Percentiles rank a stretch among this genome's conserved stretches.
Evolutionary conservation across 2,888 invertebrate species (phyloP).

Genomic region (Gerosis bhagava): DNA sequence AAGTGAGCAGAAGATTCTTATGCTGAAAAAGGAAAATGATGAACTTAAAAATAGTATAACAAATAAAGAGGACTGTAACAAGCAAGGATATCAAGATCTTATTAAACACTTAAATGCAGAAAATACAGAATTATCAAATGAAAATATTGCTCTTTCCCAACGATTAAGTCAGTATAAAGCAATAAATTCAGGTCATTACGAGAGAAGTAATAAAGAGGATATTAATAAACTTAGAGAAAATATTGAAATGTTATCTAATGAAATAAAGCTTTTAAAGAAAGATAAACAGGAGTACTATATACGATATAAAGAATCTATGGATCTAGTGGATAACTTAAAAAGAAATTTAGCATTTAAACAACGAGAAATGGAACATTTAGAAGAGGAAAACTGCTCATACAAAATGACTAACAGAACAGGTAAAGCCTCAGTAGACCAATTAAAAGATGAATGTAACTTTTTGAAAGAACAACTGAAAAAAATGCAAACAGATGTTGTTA

Average conservation of each 20-base stretch:
- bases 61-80: slow-evolving; percentile 48
- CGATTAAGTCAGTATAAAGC: slow-evolving; percentile 62
- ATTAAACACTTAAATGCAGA: slow-evolving; percentile 69
- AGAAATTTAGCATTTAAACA: slow-evolving; percentile 67
- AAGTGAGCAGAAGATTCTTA: slow-evolving; percentile 72
- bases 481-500: slow-evolving; percentile 72
- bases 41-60: slow-evolving; percentile 52
- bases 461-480: slow-evolving; percentile 71
- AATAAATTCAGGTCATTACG: slow-evolving; percentile 46
- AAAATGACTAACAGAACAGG: slow-evolving; percentile 70
- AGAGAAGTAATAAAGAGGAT: slow-evolving; percentile 53
- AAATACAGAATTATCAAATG: slow-evolving; percentile 69
- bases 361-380: slow-evolving; percentile 64
- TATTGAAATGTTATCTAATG: slow-evolving; percentile 54
- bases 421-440: slow-evolving; percentile 66
- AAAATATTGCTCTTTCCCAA: slow-evolving; percentile 66
- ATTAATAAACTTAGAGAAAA: slow-evolving; percentile 55
- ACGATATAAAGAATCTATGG: slow-evolving; percentile 61
- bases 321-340: slow-evolving; percentile 64
- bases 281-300: slow-evolving; percentile 69
- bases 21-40: slow-evolving; percentile 74
- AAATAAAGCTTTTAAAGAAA: slow-evolving; percentile 57
- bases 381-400: slow-evolving; percentile 72
- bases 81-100: slow-evolving; percentile 66
- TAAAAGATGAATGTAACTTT: slow-evolving; percentile 69